Base-by-base conservation (phyloP, 1,140 invertebrate species). In the Brachionus sp. region DNA sequence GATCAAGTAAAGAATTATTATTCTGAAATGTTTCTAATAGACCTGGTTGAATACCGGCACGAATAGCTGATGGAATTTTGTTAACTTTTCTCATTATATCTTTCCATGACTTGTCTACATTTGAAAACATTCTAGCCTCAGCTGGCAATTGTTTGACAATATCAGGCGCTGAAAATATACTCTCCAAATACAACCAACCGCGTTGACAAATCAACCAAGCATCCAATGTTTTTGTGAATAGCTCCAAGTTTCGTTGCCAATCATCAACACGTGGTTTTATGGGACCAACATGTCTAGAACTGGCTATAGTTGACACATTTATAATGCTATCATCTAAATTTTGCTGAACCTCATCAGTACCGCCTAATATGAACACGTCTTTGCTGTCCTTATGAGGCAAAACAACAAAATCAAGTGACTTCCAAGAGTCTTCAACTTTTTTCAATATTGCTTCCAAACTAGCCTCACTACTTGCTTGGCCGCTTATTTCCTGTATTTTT, bases 91-190 rank as follows among this genome's bases (percentile, higher is more conserved):
- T 92, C 91, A 95, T 94, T 25, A 94, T 92, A 83, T 94, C 93
- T 87, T 95, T 95, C 91, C 93, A 96, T 1, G 93, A 93, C 86
- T 94, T 94, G 86, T 95, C 94, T 0, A 95, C 94, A 84, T 92
- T 90, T 25, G 92, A 90, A 86, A 95, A 95, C 85, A 95, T 91
- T 86, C 93, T 93, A 0, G 94, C 92, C 87, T 95, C 95, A 62
- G 92, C 91, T 0, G 94, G 94, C 62, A 96, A 86, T 87, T 95
- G 94, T 25, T 94, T 89, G 86, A 95, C 94, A 84, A 95, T 95
- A 86, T 95, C 94, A 0, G 94, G 93, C 1, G 94, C 83, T 12
- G 37, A 50, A 64, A 84, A 84, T 39, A 84, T 84, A 16, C 44
- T 57, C 37, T 84, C 83, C 16, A 84, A 42, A 66, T 84, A 84